Base-by-base conservation (phyloP, 2,888 invertebrate genomes). In the Pediacus dermestoides region DNA sequence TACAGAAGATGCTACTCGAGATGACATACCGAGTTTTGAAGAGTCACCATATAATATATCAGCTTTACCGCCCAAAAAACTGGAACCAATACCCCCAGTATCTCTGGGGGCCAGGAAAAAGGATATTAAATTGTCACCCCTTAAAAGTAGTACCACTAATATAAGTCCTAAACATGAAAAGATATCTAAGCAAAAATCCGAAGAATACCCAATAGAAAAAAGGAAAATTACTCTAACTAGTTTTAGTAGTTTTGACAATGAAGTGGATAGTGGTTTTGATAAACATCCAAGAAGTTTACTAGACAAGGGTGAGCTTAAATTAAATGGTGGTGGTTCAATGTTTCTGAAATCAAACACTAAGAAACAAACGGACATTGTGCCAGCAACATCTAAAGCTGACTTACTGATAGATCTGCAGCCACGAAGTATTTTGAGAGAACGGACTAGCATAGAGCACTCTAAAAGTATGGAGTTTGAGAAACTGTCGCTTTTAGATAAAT, bases 351-450 rank as follows among this genome's bases (percentile, higher is more conserved):
- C 74, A 1, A 73, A 74, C 27, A 64, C 65, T 7, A 67, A 63
- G 45, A 62, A 59, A 44, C 28, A 25, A 10, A 42, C 37, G 30
- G 44, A 27, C 37, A 38, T 46, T 1, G 26, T 42, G 9, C 28
- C 18, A 33, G 22, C 22, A 25, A 4, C 33, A 14, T 9, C 30
- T 6, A 46, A 42, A 21, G 41, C 31, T 15, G 50, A 52, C 2
- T 52, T 53, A 1, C 35, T 50, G 7, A 52, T 57, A 9, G 47
- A 40, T 31, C 48, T 64, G 4, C 54, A 52, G 32, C 74, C 74
- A 0, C 80, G 78, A 57, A 77, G 82, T 1, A 83, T 83, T 41
- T 64, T 83, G 4, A 67, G 83, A 12, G 82, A 82, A 49, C 78
- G 23, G 3, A 23, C 4, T 7, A 10, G 81, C 32, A 46, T 65